A percentile compares a stretch with the other conserved stretches of the same genome.
Evolutionary conservation across 2,888 invertebrate species (phyloP).

Genomic region (Artemia sinica): DNA sequence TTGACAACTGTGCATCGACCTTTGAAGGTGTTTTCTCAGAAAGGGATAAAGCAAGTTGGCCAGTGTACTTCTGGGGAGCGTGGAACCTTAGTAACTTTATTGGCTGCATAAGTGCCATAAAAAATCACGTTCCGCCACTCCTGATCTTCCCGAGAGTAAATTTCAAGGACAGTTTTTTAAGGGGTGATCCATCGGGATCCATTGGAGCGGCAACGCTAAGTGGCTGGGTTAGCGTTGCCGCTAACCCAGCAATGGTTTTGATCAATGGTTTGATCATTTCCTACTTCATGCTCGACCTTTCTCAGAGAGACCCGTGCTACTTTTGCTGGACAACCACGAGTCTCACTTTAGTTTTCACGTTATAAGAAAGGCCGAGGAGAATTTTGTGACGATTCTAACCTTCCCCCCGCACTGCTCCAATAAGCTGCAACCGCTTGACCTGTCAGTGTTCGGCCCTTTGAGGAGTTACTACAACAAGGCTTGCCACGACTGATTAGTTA

Average conservation of each 20-base stretch:
- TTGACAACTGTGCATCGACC: too few species aligned
- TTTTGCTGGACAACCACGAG: constrained; percentile 27
- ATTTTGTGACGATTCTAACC: constrained; percentile 32
- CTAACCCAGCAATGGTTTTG: constrained; percentile 25
- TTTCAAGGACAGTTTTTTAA: constrained; percentile 21
- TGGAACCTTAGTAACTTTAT: constrained; percentile 19
- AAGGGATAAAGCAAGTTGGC: constrained; percentile 26
- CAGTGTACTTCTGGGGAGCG: constrained; percentile 27
- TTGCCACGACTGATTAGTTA: too few species aligned
- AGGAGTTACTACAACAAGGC: constrained; percentile 28
- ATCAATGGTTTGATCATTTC: constrained; percentile 25
- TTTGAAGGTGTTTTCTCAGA: too few species aligned
- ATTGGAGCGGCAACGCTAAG: constrained; percentile 23
- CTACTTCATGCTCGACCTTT: background rate
- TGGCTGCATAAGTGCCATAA: constrained; percentile 26
- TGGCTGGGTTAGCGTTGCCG: too few species aligned
- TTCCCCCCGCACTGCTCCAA: constrained; percentile 32
- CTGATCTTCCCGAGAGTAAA: background rate
- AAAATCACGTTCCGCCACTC: constrained; percentile 27
- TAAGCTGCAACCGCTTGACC: constrained; percentile 31
- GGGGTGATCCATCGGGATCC: constrained; percentile 25
- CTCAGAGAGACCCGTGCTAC: background rate
- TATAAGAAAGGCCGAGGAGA: constrained; percentile 29
- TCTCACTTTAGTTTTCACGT: constrained; percentile 24
- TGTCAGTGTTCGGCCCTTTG: constrained; percentile 28